Percentiles rank a stretch among this genome's conserved stretches.
phyloP scores from a whole-genome alignment of 2,888 invertebrate species.

The Latrodectus hesperus region DNA sequence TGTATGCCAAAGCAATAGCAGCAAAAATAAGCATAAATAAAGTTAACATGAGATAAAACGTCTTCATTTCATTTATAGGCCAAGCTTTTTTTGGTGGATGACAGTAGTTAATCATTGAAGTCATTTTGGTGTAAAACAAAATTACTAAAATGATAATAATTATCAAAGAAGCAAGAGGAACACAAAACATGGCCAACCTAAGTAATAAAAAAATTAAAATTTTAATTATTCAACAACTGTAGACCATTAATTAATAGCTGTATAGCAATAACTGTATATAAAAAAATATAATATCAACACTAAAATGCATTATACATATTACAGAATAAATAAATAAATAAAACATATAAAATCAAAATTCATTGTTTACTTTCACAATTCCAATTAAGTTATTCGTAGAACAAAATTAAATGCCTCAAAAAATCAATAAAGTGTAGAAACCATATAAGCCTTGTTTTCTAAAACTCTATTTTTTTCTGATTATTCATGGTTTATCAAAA shows the following conservation, averaged over 20 bases:
- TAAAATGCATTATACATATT: no score
- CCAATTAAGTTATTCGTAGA: no score
- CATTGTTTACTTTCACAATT: no score
- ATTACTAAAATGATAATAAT: slow-evolving; percentile 82
- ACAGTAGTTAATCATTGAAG: slow-evolving; percentile 80
- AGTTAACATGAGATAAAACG: slow-evolving; percentile 79
- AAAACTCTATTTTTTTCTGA: no score
- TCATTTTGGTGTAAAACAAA: slow-evolving; percentile 83
- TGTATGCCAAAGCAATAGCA: slow-evolving; percentile 72
- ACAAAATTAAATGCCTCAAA: no score
- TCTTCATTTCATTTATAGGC: slow-evolving; percentile 86
- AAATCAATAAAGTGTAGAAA: no score
- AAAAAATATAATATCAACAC: no score
- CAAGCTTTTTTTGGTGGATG: slow-evolving; percentile 81
- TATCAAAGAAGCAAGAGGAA: slow-evolving; percentile 81
- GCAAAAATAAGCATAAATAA: slow-evolving; percentile 74
- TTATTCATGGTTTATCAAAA: no score
- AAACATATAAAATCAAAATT: no score
- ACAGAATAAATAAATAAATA: no score
- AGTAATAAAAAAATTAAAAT: background rate
- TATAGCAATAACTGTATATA: no score
- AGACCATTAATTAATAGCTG: slow-evolving; percentile 7
- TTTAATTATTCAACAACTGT: background rate
- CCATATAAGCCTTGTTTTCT: no score
- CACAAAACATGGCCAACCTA: slow-evolving; percentile 82